Evolutionary conservation across 2,797 vertebrate genomes (phyloP).

Genomic region (Nyctibius grandis): DNA sequence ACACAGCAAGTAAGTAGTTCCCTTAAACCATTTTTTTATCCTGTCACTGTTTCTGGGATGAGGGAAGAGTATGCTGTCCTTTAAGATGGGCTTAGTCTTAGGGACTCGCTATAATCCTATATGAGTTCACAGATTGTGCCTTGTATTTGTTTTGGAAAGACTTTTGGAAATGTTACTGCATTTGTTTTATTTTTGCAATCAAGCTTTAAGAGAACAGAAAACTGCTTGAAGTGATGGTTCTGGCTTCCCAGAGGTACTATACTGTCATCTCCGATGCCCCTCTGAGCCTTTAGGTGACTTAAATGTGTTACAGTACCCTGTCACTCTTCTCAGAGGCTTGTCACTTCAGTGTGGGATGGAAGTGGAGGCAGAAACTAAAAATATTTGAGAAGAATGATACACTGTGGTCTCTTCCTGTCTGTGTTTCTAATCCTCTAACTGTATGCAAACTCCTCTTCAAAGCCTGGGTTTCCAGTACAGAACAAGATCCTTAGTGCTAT

Average conservation of each 20-base stretch:
- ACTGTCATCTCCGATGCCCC: neutral
- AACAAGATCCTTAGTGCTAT: neutral
- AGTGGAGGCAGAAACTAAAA: neutral
- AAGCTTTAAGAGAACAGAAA: neutral
- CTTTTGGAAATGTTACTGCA: neutral
- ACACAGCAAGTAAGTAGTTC: neutral
- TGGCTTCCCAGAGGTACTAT: neutral
- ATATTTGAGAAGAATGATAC: neutral
- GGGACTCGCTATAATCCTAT: neutral
- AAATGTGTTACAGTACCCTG: neutral
- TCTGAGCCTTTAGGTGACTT: slow-evolving; percentile 22
- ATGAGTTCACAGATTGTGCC: neutral
- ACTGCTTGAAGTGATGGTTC: neutral
- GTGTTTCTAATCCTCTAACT: neutral
- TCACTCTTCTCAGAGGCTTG: neutral
- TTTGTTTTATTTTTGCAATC: neutral
- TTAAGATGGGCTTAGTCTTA: neutral
- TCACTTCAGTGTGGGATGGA: neutral
- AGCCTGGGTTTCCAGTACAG: neutral
- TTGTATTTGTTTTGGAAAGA: neutral
- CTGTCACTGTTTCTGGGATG: neutral
- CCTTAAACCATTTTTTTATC: neutral
- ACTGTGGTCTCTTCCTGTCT: neutral
- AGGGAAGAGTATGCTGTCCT: neutral
- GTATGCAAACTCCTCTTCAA: neutral